Conservation (phyloP, 2,113 vertebrate species). For the Hemibates koningsi region DNA sequence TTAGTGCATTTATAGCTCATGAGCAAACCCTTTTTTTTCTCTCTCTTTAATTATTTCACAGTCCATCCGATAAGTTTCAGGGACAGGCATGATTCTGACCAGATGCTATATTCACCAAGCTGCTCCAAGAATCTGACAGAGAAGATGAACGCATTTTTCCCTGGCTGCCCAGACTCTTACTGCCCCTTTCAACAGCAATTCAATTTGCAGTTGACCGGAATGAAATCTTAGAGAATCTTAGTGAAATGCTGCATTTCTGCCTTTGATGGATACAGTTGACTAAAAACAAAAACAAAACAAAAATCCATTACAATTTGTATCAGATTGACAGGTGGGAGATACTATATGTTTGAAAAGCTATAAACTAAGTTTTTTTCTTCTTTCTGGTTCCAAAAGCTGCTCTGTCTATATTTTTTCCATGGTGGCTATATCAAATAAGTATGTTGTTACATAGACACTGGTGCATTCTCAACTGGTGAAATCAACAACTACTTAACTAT, state of each 20-base stretch:
- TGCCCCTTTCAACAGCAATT: slow-evolving; percentile 16
- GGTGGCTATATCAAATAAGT: not conserved
- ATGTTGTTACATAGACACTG: not conserved
- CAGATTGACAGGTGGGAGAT: not conserved
- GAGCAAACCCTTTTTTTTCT: not conserved
- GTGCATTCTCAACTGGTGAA: not conserved
- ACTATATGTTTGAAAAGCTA: not conserved
- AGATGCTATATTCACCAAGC: not conserved
- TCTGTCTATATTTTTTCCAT: not conserved
- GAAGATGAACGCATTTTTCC: slow-evolving; percentile 6
- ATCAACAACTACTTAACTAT: not conserved
- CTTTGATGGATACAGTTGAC: not conserved
- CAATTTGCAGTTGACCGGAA: slow-evolving; percentile 20
- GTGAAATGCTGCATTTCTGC: not conserved
- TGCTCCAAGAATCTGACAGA: slow-evolving; percentile 12
- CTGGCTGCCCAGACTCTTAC: not conserved
- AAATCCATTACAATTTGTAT: not conserved
- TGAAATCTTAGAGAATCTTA: not conserved
- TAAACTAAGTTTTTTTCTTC: not conserved
- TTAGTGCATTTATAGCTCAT: not conserved
- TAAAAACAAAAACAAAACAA: not conserved
- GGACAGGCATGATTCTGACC: not conserved
- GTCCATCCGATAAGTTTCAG: not conserved
- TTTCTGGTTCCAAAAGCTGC: not conserved
- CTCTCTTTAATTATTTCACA: not conserved